Percentiles rank a stretch among this genome's conserved stretches.
These are phyloP conservation scores for Octopus sinensis DNA, from an alignment of 1,140 invertebrate species.

Conservation along the genomic window DNA sequence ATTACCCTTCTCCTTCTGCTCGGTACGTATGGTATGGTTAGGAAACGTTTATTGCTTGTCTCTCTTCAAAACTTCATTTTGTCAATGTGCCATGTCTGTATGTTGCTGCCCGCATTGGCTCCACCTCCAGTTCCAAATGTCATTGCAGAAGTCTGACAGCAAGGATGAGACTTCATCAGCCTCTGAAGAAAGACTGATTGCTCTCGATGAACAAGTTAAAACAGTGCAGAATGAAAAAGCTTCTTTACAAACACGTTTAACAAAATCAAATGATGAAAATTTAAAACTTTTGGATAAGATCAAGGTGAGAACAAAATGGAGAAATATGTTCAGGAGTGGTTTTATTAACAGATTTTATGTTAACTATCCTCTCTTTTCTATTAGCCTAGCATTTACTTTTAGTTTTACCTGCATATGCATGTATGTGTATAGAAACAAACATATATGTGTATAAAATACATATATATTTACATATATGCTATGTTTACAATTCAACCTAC, in stretches of 20 bases:
- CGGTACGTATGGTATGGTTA: too few relatives aligned
- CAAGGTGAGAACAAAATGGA: constrained; percentile 33
- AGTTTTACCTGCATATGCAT: neutral
- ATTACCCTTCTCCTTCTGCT: neutral
- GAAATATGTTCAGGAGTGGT: neutral
- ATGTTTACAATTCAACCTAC: too few relatives aligned
- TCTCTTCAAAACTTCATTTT: too few relatives aligned
- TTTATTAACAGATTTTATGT: neutral
- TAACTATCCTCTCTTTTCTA: neutral
- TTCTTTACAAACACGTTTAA: constrained; percentile 44
- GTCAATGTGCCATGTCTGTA: neutral
- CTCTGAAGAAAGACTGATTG: constrained; percentile 19
- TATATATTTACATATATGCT: too few relatives aligned
- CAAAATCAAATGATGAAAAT: constrained; percentile 50
- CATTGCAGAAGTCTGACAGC: constrained; percentile 11
- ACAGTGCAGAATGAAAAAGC: constrained; percentile 41
- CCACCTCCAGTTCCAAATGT: neutral
- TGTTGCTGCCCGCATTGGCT: neutral
- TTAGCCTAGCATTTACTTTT: neutral
- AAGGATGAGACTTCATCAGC: neutral
- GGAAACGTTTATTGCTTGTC: too few relatives aligned
- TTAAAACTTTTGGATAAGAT: constrained; percentile 43
- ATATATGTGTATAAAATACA: too few relatives aligned
- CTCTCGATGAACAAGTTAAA: constrained; percentile 32
- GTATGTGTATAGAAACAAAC: too few relatives aligned